Conservation (phyloP, 1,140 invertebrate species). For the Brachionus paranguensis region DNA sequence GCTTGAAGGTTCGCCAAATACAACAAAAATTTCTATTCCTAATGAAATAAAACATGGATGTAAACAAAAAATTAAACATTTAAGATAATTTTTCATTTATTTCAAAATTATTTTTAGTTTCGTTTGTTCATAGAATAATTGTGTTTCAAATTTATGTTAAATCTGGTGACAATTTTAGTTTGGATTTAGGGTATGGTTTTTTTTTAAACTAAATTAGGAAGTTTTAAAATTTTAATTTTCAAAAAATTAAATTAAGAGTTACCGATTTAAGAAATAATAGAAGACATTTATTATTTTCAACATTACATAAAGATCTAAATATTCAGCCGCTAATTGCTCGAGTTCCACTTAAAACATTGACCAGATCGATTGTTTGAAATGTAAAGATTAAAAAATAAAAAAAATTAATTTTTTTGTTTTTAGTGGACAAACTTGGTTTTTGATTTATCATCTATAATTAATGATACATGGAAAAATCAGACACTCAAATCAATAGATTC, state of each 20-base stretch:
- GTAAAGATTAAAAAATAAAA: neutral
- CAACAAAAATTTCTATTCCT: constrained; percentile 49
- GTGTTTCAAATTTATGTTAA: constrained; percentile 32
- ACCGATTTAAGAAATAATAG: constrained; percentile 47
- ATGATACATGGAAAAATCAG: constrained; percentile 50
- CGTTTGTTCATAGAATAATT: neutral
- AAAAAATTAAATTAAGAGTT: constrained; percentile 43
- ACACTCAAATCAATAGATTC: constrained; percentile 50
- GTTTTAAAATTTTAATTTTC: neutral
- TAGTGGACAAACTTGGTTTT: constrained; percentile 53
- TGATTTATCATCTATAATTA: constrained; percentile 50
- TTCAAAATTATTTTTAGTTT: neutral
- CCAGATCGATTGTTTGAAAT: constrained; percentile 39
- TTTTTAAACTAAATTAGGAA: neutral
- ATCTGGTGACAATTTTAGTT: neutral
- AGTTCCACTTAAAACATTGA: constrained; percentile 47
- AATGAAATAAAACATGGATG: constrained; percentile 46
- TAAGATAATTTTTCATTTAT: neutral
- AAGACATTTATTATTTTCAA: constrained; percentile 47
- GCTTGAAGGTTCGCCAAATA: constrained; percentile 48
- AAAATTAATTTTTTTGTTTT: constrained; percentile 39
- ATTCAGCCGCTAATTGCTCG: constrained; percentile 48
- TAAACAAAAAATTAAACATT: neutral
- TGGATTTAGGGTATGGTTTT: neutral
- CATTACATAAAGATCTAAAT: constrained; percentile 47